Base-by-base conservation (phyloP, 2,888 invertebrate genomes). In the Machimus atricapillus region DNA sequence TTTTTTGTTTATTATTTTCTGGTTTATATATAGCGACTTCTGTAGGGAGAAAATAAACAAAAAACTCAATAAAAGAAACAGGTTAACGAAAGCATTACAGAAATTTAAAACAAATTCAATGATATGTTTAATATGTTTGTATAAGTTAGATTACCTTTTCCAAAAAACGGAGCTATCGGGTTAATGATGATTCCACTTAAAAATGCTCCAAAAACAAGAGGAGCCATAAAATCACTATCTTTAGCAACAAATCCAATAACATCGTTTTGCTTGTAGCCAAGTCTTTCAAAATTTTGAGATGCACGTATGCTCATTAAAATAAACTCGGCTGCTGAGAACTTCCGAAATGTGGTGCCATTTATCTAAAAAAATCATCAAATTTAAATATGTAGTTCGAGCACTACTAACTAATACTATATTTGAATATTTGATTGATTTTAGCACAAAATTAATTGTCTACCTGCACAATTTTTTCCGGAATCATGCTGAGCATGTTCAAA, bases 161-260 rank as follows among this genome's bases (percentile, higher is more conserved):
- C 91, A 23, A 90, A 91, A 78, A 90, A 89, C 27, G 91, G 90
- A 87, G 90, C 91, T 14, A 92, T 89, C 0, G 92, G 90, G 89
- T 91, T 92, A 2, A 92, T 90, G 6, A 91, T 90, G 0, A 90
- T 91, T 1, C 91, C 92, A 83, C 91, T 91, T 12, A 91, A 89
- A 34, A 92, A 89, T 6, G 91, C 91, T 2, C 90, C 92, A 73
- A 92, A 88, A 8, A 91, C 90, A 9, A 92, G 87, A 0, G 92
- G 91, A 89, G 92, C 91, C 2, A 91, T 87, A 86, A 90, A 90
- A 2, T 91, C 91, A 37, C 90, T 90, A 87, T 92, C 92, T 9
- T 89, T 89, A 0, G 90, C 91, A 0, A 91, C 90, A 76, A 92
- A 90, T 34, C 92, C 92, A 37, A 92, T 90, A 9, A 92, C 90